phyloP scores from a whole-genome alignment of 1,140 invertebrate species.

The Drosophila leontia region DNA sequence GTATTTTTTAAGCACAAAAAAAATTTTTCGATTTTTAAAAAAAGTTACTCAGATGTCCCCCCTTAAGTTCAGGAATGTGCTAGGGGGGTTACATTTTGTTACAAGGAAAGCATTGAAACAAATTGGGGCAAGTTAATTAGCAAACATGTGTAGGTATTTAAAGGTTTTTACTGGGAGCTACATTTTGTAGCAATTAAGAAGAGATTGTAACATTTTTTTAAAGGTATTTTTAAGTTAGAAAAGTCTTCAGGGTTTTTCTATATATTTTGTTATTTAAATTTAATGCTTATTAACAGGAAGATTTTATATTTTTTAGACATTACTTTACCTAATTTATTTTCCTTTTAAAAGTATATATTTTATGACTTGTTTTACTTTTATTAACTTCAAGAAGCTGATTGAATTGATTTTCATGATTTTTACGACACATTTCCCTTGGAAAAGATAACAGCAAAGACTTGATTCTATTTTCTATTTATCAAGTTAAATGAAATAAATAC shows the following conservation, averaged over 20 bases:
- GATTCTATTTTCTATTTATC: background rate
- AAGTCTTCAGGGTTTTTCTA: background rate
- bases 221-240: fast-evolving
- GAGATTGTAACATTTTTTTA: background rate
- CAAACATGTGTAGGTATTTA: constrained; percentile 12
- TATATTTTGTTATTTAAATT: background rate
- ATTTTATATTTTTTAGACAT: no score
- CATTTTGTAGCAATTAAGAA: background rate
- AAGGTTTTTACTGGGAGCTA: background rate
- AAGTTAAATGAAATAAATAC: background rate
- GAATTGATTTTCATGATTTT: background rate
- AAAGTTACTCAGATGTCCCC: no score
- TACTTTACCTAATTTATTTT: no score
- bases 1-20: no score
- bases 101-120: background rate
- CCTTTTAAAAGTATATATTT: no score
- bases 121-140: constrained; percentile 19
- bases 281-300: no score
- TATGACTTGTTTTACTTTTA: background rate
- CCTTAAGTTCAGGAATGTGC: constrained; percentile 26
- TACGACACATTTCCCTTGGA: background rate
- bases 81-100: constrained; percentile 24
- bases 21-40: no score
- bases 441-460: background rate
- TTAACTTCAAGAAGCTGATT: background rate